Evolutionary conservation across 1,140 invertebrate species (phyloP).

Genomic region (Sinella curviseta): DNA sequence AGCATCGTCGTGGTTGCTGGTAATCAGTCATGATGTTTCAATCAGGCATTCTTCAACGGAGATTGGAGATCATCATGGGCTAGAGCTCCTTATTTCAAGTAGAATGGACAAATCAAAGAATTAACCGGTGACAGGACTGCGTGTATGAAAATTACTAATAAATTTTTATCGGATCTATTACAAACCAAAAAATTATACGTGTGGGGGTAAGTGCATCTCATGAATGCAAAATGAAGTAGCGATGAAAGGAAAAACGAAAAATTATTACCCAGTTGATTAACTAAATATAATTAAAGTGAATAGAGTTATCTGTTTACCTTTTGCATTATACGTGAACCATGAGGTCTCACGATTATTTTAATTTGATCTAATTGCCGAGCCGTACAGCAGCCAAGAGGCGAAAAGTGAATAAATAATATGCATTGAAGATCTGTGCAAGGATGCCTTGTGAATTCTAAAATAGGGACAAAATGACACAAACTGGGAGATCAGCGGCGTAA

Average conservation of each 20-base stretch:
- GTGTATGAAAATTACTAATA: neutral
- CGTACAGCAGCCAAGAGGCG: too few relatives aligned
- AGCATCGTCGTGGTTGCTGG: too few relatives aligned
- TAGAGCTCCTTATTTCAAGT: too few relatives aligned
- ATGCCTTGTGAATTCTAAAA: neutral
- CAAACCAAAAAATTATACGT: neutral
- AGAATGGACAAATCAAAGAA: too few relatives aligned
- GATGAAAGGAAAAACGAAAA: neutral
- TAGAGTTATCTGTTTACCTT: neutral
- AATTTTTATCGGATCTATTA: slow-evolving; percentile 3
- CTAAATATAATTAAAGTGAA: neutral
- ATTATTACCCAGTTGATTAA: neutral
- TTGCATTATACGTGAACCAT: neutral
- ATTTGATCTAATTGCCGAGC: slow-evolving; percentile 43
- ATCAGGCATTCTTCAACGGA: too few relatives aligned
- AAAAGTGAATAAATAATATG: neutral
- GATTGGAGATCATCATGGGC: too few relatives aligned
- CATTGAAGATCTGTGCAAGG: neutral
- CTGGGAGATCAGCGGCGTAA: too few relatives aligned
- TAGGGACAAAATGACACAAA: too few relatives aligned
- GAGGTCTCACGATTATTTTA: slow-evolving; percentile 41
- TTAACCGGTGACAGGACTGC: too few relatives aligned
- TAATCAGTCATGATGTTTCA: too few relatives aligned
- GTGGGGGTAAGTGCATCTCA: neutral
- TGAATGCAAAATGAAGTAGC: neutral